Evolutionary conservation across 2,113 vertebrate genomes (phyloP), one percentile per base, ranked within the genome.

Genomic region (Camelus bactrianus): DNA sequence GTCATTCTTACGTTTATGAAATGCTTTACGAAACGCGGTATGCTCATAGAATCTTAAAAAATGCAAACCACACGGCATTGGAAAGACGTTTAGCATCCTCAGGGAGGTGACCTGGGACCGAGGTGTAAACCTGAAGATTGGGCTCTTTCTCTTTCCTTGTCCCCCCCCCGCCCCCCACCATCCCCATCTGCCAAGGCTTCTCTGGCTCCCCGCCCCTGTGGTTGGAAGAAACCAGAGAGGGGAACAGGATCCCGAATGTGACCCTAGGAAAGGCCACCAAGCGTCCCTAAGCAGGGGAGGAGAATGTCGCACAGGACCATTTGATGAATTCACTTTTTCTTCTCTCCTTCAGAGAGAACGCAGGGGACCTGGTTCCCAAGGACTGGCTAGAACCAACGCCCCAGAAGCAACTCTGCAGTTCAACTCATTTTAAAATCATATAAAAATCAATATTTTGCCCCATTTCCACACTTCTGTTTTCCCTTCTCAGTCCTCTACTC

Each of bases 1-100:
- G 97, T 96, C 96, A 97, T 98, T 98, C 93, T 98, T 93, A 82
- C 94, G 97, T 97, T 97, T 98, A 96, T 98, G 97, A 98, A 98
- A 96, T 5, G 12, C 54, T 97, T 97, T 98, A 94, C 97, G 97
- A 98, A 98, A 96, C 2, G 11, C 20, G 92, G 83, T 95, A 93
- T 97, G 95, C 87, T 97, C 86, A 50, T 82, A 89, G 97, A 97
- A 98, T 98, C 91, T 97, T 97, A 56, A 95, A 96, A 89, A 95
- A 60, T 76, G n/a, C 0, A 5, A 89, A 67, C 50, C 86, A 64
- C 80, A 60, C 72, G 0, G 1, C 9, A 9, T 75, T 92, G 96
- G 93, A 64, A 97, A 96, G 97, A 93, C 92, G 93, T 96, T 94
- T 95, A 67, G 77, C 85, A 95, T 76, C 56, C 22, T 79, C 10